These are phyloP conservation scores for Julus scanicus DNA, from an alignment of 2,888 invertebrate genomes.

Conservation along the genomic window DNA sequence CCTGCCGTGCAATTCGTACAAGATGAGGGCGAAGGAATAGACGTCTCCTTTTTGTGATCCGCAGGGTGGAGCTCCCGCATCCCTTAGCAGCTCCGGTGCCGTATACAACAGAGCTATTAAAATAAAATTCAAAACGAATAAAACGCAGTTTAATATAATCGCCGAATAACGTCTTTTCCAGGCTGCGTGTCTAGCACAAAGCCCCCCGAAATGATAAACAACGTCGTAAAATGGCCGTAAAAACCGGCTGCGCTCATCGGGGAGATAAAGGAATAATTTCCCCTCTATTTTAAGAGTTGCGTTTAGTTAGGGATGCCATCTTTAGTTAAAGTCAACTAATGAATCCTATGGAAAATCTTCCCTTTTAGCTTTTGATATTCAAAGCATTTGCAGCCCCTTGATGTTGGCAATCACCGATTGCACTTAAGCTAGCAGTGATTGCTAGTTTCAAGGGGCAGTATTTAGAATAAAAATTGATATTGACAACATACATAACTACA, in stretches of 20 bases:
- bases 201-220: conserved; percentile 22
- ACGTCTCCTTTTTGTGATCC: conserved; percentile 87
- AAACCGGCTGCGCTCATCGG: conserved; percentile 2
- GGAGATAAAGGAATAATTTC: neutral
- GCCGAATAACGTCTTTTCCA: neutral
- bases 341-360: neutral
- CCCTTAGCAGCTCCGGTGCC: conserved; percentile 80
- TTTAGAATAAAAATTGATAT: neutral
- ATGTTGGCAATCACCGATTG: neutral
- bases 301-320: neutral
- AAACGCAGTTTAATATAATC: conserved; percentile 41
- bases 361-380: neutral
- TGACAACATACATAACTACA: neutral
- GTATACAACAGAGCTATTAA: conserved; percentile 72
- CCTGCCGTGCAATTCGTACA: conserved; percentile 73
- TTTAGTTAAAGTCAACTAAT: neutral
- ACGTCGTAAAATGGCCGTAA: conserved; percentile 22
- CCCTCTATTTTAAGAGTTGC: neutral
- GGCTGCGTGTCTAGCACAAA: neutral
- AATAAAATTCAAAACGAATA: conserved; percentile 36
- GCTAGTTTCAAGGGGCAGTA: neutral
- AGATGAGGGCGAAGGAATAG: conserved; percentile 86
- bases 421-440: neutral
- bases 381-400: neutral
- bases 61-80: conserved; percentile 67